Percentiles rank a stretch among this genome's conserved stretches.
Evolutionary conservation across 2,113 vertebrate genomes (phyloP).

Genomic region (Datnioides undecimradiatus): DNA sequence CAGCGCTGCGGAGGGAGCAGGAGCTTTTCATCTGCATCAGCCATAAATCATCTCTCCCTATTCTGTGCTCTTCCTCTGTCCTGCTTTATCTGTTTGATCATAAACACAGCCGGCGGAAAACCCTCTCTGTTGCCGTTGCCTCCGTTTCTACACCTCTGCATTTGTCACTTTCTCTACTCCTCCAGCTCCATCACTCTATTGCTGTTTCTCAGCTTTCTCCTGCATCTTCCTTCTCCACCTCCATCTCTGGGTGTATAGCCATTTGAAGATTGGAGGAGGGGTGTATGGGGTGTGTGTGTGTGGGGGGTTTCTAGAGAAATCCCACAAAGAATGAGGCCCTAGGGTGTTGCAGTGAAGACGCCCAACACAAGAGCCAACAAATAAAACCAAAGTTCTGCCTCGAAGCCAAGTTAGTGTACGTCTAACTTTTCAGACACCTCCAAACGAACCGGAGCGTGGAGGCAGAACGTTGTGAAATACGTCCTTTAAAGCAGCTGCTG

Average conservation of each 20-base stretch:
- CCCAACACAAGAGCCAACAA: slow-evolving; percentile 16
- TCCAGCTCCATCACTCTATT: neutral
- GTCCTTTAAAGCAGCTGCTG: neutral
- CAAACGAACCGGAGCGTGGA: neutral
- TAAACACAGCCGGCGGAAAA: slow-evolving; percentile 20
- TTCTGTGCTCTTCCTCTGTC: slow-evolving; percentile 8
- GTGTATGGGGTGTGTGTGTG: too few species aligned
- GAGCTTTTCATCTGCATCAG: slow-evolving; percentile 56
- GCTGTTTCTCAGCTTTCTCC: neutral
- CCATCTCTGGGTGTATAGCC: neutral
- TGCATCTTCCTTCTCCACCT: neutral
- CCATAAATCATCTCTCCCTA: slow-evolving; percentile 64
- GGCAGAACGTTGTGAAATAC: neutral
- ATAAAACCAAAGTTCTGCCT: slow-evolving; percentile 32
- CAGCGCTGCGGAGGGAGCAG: slow-evolving; percentile 41
- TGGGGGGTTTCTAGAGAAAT: slow-evolving; percentile 36
- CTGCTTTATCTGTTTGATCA: slow-evolving; percentile 46
- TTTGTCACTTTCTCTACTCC: slow-evolving; percentile 11
- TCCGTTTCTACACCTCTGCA: slow-evolving; percentile 13
- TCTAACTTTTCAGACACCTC: slow-evolving; percentile 16
- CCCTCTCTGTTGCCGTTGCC: neutral
- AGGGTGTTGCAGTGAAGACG: neutral
- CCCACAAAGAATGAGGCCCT: neutral
- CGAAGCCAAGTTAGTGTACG: neutral
- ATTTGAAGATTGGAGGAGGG: slow-evolving; percentile 12